Evolutionary conservation across 2,888 invertebrate species (phyloP).

Genomic region (Drosophila nr. fundita): DNA sequence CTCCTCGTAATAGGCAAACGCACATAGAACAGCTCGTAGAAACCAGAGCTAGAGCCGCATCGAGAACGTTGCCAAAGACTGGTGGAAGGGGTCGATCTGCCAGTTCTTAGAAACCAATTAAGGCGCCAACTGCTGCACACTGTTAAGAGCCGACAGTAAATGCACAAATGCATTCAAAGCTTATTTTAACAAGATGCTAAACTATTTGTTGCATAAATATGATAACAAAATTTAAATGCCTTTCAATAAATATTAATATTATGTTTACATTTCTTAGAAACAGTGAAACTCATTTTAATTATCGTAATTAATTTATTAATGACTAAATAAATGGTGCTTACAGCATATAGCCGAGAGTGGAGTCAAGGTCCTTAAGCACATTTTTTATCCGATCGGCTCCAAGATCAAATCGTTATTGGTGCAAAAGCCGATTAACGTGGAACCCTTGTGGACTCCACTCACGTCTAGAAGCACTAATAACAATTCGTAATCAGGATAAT

Average conservation of each 20-base stretch:
- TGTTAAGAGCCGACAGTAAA: conserved; percentile 22
- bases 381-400: background rate
- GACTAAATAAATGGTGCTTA: background rate
- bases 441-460: background rate
- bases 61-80: conserved; percentile 45
- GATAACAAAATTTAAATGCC: background rate
- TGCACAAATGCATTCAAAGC: too few species aligned
- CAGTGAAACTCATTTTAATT: background rate
- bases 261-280: background rate
- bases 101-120: conserved; percentile 76
- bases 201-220: background rate
- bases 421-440: background rate
- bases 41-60: conserved; percentile 19
- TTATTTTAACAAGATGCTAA: background rate
- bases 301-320: background rate
- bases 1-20: conserved; percentile 57
- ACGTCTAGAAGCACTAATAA: background rate
- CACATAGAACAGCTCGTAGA: conserved; percentile 50
- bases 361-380: background rate
- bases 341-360: background rate
- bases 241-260: background rate
- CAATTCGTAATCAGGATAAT: background rate
- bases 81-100: conserved; percentile 65
- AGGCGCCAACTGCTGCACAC: conserved; percentile 65
- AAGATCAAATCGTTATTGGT: background rate